A percentile compares a stretch with the other conserved stretches of the same genome.
These are phyloP conservation scores for Dermatemys mawii DNA, from an alignment of 2,113 vertebrate genomes.

Conservation along the genomic window DNA sequence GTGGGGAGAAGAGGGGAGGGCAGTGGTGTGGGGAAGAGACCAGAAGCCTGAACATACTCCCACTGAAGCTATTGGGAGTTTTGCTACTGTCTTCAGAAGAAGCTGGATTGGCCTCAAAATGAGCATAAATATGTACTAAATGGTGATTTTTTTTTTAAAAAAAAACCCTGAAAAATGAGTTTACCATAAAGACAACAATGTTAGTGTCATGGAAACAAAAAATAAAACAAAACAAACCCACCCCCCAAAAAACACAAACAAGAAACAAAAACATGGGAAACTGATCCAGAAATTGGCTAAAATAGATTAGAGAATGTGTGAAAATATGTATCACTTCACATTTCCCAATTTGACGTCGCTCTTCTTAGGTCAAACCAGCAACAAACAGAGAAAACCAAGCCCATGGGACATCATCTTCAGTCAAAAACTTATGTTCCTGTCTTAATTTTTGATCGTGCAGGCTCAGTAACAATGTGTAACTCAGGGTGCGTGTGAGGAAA, in stretches of 20 bases:
- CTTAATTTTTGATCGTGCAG: neutral
- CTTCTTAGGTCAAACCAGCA: constrained; percentile 8
- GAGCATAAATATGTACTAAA: neutral
- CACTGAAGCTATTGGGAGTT: neutral
- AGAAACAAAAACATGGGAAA: neutral
- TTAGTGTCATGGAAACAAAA: neutral
- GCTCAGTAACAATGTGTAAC: neutral
- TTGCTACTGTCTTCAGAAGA: neutral
- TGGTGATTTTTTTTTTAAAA: neutral
- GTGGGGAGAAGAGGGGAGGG: no score
- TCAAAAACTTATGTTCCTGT: neutral
- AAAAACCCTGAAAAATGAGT: neutral
- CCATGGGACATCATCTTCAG: neutral
- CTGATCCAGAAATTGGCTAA: neutral
- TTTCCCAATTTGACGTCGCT: constrained; percentile 19
- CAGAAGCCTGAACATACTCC: neutral
- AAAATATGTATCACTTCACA: constrained; percentile 14
- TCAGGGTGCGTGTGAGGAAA: neutral
- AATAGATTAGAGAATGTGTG: neutral
- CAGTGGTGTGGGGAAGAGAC: neutral
- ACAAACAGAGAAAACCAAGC: constrained; percentile 14
- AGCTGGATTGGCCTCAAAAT: neutral
- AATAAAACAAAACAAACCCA: neutral
- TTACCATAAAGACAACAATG: neutral
- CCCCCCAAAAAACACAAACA: no score